A percentile compares a stretch with the other conserved stretches of the same genome.
Conservation (phyloP, 2,888 invertebrate genomes). For the Andrena haemorrhoa region DNA sequence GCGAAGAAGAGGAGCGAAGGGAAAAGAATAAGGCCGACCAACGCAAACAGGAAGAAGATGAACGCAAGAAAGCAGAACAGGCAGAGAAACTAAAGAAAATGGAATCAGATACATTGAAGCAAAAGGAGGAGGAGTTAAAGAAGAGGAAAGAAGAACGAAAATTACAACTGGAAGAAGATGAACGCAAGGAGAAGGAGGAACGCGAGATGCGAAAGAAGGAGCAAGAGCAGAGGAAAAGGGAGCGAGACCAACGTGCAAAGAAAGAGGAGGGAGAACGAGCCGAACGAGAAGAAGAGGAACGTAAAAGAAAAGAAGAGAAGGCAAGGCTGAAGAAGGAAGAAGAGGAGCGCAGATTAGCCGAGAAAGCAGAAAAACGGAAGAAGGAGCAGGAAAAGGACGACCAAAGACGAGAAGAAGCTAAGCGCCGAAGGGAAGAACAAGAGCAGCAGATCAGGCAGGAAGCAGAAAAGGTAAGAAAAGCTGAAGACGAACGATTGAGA, state of each 20-base stretch:
- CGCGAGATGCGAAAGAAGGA: constrained; percentile 46
- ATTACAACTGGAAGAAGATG: constrained; percentile 37
- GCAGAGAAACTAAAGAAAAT: constrained; percentile 13
- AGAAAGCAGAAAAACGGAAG: constrained; percentile 47
- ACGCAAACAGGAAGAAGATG: constrained; percentile 70
- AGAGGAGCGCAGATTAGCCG: constrained; percentile 61
- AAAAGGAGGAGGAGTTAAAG: constrained; percentile 49
- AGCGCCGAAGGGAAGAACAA: constrained; percentile 49
- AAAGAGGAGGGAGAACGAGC: constrained; percentile 70
- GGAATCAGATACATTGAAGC: constrained; percentile 22
- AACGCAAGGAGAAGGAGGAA: constrained; percentile 60
- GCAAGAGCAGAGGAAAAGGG: constrained; percentile 64
- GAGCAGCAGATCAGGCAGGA: constrained; percentile 63
- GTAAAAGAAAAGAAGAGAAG: constrained; percentile 73
- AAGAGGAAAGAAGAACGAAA: constrained; percentile 47
- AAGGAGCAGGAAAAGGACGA: constrained; percentile 55
- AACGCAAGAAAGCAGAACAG: constrained; percentile 70
- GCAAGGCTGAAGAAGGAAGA: constrained; percentile 55
- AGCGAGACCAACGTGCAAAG: constrained; percentile 72
- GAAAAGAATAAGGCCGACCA: constrained; percentile 51
- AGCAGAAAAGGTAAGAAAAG: constrained; percentile 52
- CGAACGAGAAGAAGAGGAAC: constrained; percentile 42
- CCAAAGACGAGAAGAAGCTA: constrained; percentile 51
- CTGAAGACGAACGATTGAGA: constrained; percentile 64
- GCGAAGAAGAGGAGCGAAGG: constrained; percentile 40